A percentile compares a stretch with the other conserved stretches of the same genome.
Conservation (phyloP, 2,888 invertebrate species). For the Drosophila lacicola region DNA sequence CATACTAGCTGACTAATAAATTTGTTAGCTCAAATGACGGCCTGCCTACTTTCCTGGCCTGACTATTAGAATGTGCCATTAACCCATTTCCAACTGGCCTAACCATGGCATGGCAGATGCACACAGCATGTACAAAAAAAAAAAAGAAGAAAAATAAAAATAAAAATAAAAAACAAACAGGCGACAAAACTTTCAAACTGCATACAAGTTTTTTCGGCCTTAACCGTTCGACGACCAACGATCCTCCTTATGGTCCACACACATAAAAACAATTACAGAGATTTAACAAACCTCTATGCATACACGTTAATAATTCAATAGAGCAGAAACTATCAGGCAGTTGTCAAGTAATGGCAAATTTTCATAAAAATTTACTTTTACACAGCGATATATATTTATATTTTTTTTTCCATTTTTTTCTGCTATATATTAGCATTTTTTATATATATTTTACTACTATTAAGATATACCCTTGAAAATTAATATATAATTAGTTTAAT, state of each 20-base stretch:
- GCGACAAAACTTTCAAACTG: slow-evolving; percentile 63
- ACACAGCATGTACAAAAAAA: slow-evolving; percentile 33
- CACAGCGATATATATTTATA: not conserved
- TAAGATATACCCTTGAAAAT: not conserved
- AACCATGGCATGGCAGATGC: slow-evolving; percentile 48
- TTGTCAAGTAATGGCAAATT: slow-evolving; percentile 5
- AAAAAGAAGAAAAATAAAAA: slow-evolving; percentile 14
- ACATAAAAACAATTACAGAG: not conserved
- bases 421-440: too few relatives aligned
- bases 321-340: slow-evolving; percentile 2
- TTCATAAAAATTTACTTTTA: not conserved
- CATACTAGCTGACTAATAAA: slow-evolving; percentile 67
- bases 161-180: slow-evolving; percentile 44
- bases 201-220: slow-evolving; percentile 38
- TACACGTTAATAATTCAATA: slow-evolving; percentile 18
- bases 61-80: slow-evolving; percentile 76
- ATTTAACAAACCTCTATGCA: slow-evolving; percentile 13
- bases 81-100: slow-evolving; percentile 66
- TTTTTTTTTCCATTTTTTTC: too few relatives aligned
- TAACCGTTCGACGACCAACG: slow-evolving; percentile 25
- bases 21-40: slow-evolving; percentile 68
- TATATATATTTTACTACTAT: too few relatives aligned
- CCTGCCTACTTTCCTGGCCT: slow-evolving; percentile 58
- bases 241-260: not conserved
- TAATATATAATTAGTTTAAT: not conserved